A percentile compares a stretch with the other conserved stretches of the same genome.
Conservation (phyloP, 2,888 invertebrate species). For the Meteorus colon region DNA sequence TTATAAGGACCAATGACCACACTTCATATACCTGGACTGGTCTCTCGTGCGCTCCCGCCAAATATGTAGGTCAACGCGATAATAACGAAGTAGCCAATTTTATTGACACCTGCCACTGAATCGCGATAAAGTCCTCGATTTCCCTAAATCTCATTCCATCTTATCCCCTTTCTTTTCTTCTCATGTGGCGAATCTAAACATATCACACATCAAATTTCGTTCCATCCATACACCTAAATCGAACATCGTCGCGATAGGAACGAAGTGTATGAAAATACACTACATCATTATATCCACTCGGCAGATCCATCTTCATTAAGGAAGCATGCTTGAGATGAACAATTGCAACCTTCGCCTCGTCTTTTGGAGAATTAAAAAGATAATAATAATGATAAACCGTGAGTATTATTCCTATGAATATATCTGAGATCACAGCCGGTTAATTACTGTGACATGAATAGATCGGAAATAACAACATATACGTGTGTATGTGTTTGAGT, state of each 20-base stretch:
- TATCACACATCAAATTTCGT: background rate
- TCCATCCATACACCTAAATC: background rate
- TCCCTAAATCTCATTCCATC: conserved; percentile 20
- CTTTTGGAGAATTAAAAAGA: no score
- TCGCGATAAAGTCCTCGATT: conserved; percentile 43
- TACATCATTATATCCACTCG: no score
- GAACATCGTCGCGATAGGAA: background rate
- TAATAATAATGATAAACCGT: no score
- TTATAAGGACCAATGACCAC: conserved; percentile 42
- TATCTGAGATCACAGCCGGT: background rate
- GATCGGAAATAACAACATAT: background rate
- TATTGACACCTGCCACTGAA: conserved; percentile 47
- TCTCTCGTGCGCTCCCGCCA: conserved; percentile 32
- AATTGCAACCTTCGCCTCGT: no score
- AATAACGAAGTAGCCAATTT: conserved; percentile 43
- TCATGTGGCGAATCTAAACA: background rate
- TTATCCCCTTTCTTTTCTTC: background rate
- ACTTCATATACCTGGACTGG: conserved; percentile 22
- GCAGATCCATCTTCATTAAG: no score
- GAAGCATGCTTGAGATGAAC: no score
- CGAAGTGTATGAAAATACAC: no score
- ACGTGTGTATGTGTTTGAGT: background rate
- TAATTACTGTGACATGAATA: background rate
- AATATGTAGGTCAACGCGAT: conserved; percentile 43
- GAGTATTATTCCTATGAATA: background rate